phyloP scores from a whole-genome alignment of 2,113 vertebrate species.

The Emydocephalus ijimae region DNA sequence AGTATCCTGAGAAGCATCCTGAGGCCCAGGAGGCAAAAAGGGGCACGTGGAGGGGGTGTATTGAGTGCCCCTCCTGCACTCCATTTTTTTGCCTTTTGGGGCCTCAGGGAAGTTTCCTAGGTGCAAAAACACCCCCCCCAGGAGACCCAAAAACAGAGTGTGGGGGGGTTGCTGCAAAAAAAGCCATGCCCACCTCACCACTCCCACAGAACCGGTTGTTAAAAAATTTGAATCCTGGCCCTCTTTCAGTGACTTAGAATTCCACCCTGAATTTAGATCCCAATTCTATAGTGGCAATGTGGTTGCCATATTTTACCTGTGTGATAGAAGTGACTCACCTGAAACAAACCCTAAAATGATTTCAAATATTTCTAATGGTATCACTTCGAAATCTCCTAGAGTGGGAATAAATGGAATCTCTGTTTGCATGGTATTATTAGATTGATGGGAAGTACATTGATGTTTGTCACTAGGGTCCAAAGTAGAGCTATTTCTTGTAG shows the following conservation, averaged over 20 bases:
- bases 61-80: too few relatives aligned
- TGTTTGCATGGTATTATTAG: constrained; percentile 10
- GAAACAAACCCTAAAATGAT: constrained; percentile 77
- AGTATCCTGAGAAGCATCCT: too few relatives aligned
- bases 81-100: too few relatives aligned
- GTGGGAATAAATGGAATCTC: constrained; percentile 54
- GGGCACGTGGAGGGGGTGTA: too few relatives aligned
- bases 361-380: constrained; percentile 85
- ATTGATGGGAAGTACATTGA: constrained; percentile 41
- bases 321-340: constrained; percentile 58
- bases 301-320: neutral
- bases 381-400: constrained; percentile 66
- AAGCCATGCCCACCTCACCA: too few relatives aligned
- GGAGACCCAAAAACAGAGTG: too few relatives aligned
- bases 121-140: too few relatives aligned
- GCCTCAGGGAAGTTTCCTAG: too few relatives aligned
- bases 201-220: too few relatives aligned
- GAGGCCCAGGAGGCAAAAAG: too few relatives aligned
- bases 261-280: neutral
- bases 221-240: too few relatives aligned
- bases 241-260: neutral
- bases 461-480: constrained; percentile 43
- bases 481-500: constrained; percentile 36
- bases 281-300: neutral
- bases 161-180: too few relatives aligned